Evolutionary conservation across 2,888 invertebrate species (phyloP).

Genomic region (Octodonta nipae): DNA sequence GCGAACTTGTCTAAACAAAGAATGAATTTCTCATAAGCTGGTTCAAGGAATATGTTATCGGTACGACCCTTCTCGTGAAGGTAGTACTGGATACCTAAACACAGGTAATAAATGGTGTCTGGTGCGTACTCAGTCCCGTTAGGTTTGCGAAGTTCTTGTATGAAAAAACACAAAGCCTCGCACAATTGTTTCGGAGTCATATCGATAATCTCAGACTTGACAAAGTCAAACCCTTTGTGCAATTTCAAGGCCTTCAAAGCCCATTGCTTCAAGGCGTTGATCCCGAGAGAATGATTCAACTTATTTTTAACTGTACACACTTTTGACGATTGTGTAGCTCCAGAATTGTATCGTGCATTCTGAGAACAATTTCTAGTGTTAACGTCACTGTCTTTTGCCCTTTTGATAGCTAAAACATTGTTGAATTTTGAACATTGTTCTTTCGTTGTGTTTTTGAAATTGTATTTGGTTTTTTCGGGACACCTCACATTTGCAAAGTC

Average conservation of each 20-base stretch:
- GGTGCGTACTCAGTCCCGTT: slow-evolving; percentile 77
- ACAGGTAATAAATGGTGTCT: slow-evolving; percentile 79
- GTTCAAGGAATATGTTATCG: slow-evolving; percentile 82
- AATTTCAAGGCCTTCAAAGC: slow-evolving; percentile 39
- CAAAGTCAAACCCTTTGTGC: too few relatives aligned
- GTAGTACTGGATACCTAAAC: slow-evolving; percentile 79
- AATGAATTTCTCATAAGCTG: slow-evolving; percentile 72
- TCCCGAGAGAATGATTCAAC: slow-evolving; percentile 57
- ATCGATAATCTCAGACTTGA: slow-evolving; percentile 73
- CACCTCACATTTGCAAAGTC: too few relatives aligned
- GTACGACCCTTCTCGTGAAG: slow-evolving; percentile 73
- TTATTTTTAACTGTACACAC: slow-evolving; percentile 3
- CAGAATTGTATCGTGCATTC: not conserved
- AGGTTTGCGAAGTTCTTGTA: slow-evolving; percentile 75
- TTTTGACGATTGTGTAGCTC: not conserved
- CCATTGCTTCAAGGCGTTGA: slow-evolving; percentile 84
- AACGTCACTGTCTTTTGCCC: not conserved
- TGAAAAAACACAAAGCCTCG: slow-evolving; percentile 67
- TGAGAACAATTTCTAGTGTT: too few relatives aligned
- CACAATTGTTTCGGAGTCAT: slow-evolving; percentile 74
- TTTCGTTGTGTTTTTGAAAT: too few relatives aligned
- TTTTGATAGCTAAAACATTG: too few relatives aligned
- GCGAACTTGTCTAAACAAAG: slow-evolving; percentile 71
- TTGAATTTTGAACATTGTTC: too few relatives aligned
- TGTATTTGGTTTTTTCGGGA: too few relatives aligned